Percentiles rank a stretch among this genome's conserved stretches.
These are phyloP conservation scores for Ips typographus DNA, from an alignment of 1,140 invertebrate genomes.

Conservation along the genomic window DNA sequence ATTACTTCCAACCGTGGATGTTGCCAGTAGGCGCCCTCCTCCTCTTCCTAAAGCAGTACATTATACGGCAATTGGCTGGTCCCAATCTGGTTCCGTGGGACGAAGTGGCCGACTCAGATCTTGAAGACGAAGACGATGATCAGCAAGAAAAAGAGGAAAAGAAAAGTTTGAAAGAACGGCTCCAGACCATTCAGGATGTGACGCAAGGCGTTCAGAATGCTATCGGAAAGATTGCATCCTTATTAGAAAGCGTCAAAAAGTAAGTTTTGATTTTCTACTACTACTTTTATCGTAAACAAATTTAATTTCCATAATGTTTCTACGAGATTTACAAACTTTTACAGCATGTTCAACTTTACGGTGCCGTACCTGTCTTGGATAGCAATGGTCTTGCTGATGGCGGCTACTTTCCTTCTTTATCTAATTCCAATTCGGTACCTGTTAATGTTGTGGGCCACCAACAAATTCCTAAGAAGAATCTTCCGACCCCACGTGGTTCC, in stretches of 20 bases:
- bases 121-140: slow-evolving; percentile 70
- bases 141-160: slow-evolving; percentile 83
- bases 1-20: slow-evolving; percentile 88
- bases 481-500: slow-evolving; percentile 91
- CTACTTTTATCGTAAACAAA: no score
- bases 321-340: slow-evolving; percentile 38
- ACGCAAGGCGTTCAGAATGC: slow-evolving; percentile 92
- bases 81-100: slow-evolving; percentile 66
- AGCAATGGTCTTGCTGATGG: slow-evolving; percentile 74
- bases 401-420: slow-evolving; percentile 81
- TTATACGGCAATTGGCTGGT: slow-evolving; percentile 56
- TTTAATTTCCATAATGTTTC: no score
- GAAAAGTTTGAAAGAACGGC: slow-evolving; percentile 88
- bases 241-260: slow-evolving; percentile 94
- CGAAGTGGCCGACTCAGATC: slow-evolving; percentile 72
- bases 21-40: slow-evolving; percentile 74
- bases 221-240: slow-evolving; percentile 88
- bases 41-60: slow-evolving; percentile 75
- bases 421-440: slow-evolving; percentile 89
- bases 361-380: slow-evolving; percentile 95
- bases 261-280: slow-evolving; percentile 54
- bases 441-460: slow-evolving; percentile 88
- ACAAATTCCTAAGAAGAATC: slow-evolving; percentile 93
- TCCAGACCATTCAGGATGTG: slow-evolving; percentile 95
- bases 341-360: slow-evolving; percentile 94